A percentile compares a stretch with the other conserved stretches of the same genome.
Conservation (phyloP, 2,113 vertebrate genomes). For the Neopipo cinnamomea region DNA sequence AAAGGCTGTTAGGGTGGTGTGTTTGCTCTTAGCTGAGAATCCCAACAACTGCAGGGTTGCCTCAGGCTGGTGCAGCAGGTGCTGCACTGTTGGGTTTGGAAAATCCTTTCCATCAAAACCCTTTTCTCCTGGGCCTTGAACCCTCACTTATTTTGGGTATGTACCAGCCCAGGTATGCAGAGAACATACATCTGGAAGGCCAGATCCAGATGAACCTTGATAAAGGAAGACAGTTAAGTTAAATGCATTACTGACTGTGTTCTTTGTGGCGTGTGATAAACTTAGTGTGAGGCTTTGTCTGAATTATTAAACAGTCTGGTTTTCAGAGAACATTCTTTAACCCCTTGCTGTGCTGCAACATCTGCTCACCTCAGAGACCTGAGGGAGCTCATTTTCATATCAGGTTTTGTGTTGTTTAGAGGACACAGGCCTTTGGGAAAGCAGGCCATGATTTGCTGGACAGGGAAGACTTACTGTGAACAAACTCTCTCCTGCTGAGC, state of each 20-base stretch:
- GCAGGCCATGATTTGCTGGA: not conserved
- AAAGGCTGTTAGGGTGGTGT: not conserved
- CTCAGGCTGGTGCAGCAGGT: not conserved
- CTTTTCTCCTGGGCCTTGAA: not conserved
- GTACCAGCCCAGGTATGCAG: not conserved
- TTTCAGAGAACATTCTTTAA: not conserved
- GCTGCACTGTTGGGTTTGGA: not conserved
- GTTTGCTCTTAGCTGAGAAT: not conserved
- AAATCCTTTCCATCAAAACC: not conserved
- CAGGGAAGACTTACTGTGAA: not conserved
- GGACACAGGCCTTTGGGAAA: not conserved
- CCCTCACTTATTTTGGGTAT: not conserved
- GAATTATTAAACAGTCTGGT: not conserved
- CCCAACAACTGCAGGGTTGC: not conserved
- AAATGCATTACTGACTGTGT: not conserved
- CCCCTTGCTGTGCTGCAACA: not conserved
- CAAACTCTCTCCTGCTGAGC: not conserved
- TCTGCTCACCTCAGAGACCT: not conserved
- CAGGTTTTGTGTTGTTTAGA: accelerated
- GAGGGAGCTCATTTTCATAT: not conserved
- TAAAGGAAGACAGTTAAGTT: not conserved
- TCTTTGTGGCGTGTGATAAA: not conserved
- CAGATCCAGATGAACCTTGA: not conserved
- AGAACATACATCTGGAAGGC: not conserved
- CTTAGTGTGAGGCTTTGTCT: not conserved